Evolutionary conservation across 2,797 vertebrate species (phyloP), one percentile per base, ranked within the genome.

Genomic region (Chiroxiphia lanceolata): DNA sequence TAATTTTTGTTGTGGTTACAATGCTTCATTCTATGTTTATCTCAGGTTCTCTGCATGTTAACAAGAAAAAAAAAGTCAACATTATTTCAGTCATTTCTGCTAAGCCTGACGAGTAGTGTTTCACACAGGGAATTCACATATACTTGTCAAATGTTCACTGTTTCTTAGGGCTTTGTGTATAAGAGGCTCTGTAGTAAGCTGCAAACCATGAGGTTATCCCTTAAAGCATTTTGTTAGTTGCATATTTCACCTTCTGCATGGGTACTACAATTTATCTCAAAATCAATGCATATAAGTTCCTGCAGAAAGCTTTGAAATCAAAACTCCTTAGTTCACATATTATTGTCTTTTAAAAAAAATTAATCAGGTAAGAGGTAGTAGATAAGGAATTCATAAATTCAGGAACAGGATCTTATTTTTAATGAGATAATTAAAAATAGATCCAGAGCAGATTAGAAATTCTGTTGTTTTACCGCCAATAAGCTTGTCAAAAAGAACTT

Each of bases 61-160:
- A 47, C n/a, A 44, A 27, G 16, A 9, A 1, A 1, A 4, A n/a
- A 3, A 5, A 2, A 3, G 9, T 9, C 9, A 48, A 10, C 9
- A 13, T 47, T 83, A 16, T 74, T 65, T 78, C 21, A 77, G 31
- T 44, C 5, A 56, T 75, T 21, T 70, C 47, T 56, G 25, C 25
- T 44, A 57, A 78, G 31, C 2, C 2, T 21, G 13, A 67, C 21
- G 31, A 26, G 6, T 7, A 18, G 5, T 38, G 47, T 47, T 74
- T 81, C 8, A 47, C 4, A 65, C 8, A 44, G 5, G 11, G 27
- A 68, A 70, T 17, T 81, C 8, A 44, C 34, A 47, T 5, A 21
- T 42, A 10, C 13, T 84, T 53, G 4, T 26, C 4, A 53, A 61
- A 82, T 26, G 1, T 44, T 67, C 11, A 33, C 11, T 76, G 33